These are phyloP conservation scores for Lobophora halterata DNA, from an alignment of 2,888 invertebrate genomes.

Conservation along the genomic window DNA sequence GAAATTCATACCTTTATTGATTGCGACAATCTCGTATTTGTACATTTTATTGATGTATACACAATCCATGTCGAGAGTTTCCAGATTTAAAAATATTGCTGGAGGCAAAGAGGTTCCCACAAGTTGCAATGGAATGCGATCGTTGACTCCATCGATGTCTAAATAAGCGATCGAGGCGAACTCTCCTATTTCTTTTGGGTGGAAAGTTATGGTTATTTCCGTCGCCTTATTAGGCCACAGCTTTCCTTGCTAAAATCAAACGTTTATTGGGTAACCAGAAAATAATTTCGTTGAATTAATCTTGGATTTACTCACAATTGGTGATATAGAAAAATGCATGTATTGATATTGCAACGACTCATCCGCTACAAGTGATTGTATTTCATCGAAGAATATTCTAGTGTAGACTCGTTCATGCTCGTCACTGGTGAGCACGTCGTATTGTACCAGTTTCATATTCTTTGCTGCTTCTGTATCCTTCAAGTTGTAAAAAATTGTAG, in stretches of 20 bases:
- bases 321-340: slow-evolving; percentile 74
- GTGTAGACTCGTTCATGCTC: slow-evolving; percentile 69
- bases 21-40: slow-evolving; percentile 81
- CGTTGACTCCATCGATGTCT: slow-evolving; percentile 78
- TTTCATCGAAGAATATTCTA: slow-evolving; percentile 68
- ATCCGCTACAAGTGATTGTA: slow-evolving; percentile 66
- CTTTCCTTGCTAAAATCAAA: slow-evolving; percentile 72
- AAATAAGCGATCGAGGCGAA: slow-evolving; percentile 76
- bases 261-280: background rate
- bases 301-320: slow-evolving; percentile 63
- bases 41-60: slow-evolving; percentile 81
- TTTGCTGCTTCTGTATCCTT: slow-evolving; percentile 61
- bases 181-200: slow-evolving; percentile 74
- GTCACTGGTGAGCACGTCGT: slow-evolving; percentile 63
- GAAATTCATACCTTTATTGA: slow-evolving; percentile 70
- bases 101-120: slow-evolving; percentile 81
- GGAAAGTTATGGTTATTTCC: slow-evolving; percentile 78
- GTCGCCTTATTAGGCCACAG: slow-evolving; percentile 79
- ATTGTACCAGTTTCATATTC: slow-evolving; percentile 57
- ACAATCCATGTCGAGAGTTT: slow-evolving; percentile 77
- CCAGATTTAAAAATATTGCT: slow-evolving; percentile 74
- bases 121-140: slow-evolving; percentile 75
- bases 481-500: slow-evolving; percentile 55
- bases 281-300: background rate
- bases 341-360: slow-evolving; percentile 59